A percentile compares a stretch with the other conserved stretches of the same genome.
phyloP scores from a whole-genome alignment of 2,113 vertebrate species.

The Nettapus auritus region DNA sequence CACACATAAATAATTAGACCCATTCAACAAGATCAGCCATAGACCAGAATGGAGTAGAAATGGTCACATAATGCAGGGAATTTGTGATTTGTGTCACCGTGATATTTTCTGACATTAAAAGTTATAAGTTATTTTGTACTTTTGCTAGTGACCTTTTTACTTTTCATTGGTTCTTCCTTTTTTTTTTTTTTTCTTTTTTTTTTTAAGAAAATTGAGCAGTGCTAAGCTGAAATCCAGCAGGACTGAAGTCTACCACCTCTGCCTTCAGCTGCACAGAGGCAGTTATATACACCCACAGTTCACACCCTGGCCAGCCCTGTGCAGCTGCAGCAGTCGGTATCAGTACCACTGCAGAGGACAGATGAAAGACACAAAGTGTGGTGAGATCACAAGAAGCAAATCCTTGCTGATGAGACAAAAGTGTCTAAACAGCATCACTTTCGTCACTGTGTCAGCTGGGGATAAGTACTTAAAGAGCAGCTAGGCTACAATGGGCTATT shows the following conservation, averaged over 20 bases:
- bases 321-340: background rate
- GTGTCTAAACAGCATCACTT: background rate
- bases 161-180: background rate
- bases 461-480: background rate
- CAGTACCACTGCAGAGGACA: background rate
- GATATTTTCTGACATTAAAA: background rate
- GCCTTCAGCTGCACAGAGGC: background rate
- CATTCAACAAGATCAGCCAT: background rate
- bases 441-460: background rate
- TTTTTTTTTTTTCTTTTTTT: background rate
- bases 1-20: background rate
- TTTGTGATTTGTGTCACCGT: background rate
- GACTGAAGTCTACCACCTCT: background rate
- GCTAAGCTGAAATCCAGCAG: background rate
- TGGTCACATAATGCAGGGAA: background rate
- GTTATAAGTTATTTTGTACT: background rate
- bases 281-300: background rate
- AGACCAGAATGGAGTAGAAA: background rate
- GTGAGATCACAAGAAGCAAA: background rate
- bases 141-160: background rate
- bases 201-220: background rate
- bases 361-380: background rate
- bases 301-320: background rate
- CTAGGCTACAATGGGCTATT: background rate
- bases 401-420: background rate